phyloP scores from a whole-genome alignment of 2,797 vertebrate genomes.

The Neosalanx taihuensis region DNA sequence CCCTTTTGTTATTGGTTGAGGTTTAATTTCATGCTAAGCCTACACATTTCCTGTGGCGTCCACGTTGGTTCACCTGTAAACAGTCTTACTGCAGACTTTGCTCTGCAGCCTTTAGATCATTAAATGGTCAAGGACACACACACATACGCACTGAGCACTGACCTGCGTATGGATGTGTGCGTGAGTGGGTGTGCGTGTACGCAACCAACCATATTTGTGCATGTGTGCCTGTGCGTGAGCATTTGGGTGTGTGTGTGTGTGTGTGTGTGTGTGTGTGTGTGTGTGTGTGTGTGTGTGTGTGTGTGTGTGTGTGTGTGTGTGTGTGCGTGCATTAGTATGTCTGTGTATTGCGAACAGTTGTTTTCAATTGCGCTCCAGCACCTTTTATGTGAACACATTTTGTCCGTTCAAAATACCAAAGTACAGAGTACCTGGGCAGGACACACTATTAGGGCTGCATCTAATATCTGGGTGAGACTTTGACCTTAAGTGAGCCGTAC shows the following conservation, averaged over 20 bases:
- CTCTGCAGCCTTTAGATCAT: conserved; percentile 8
- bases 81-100: conserved; percentile 24
- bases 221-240: too few species aligned
- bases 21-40: too few species aligned
- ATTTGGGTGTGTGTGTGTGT: too few species aligned
- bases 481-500: background rate
- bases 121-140: conserved; percentile 38
- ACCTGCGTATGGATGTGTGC: background rate
- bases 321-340: too few species aligned
- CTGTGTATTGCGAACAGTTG: background rate
- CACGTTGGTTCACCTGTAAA: conserved; percentile 52
- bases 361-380: background rate
- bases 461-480: background rate
- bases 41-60: too few species aligned
- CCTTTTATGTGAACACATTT: background rate
- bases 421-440: background rate
- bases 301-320: too few species aligned
- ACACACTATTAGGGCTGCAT: background rate
- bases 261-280: too few species aligned
- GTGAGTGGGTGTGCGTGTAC: background rate
- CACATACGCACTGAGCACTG: background rate
- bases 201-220: background rate
- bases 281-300: too few species aligned
- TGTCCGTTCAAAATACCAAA: background rate
- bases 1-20: too few species aligned